Conservation (phyloP, 2,888 invertebrate species). For the Ephialtes manifestator region DNA sequence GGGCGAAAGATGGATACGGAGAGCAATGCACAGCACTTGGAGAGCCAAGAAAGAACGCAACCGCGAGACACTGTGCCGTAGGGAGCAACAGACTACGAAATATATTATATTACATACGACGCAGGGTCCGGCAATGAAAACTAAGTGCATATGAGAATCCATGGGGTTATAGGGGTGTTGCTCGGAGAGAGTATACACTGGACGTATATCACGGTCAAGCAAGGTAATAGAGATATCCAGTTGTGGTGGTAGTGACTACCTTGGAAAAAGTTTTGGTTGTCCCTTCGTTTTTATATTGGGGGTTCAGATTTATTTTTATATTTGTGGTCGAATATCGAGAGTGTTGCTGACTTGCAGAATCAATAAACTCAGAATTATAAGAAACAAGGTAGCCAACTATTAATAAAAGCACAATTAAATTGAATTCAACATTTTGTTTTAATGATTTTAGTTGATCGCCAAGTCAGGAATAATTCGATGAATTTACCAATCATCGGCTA, state of each 20-base stretch:
- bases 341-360: not conserved
- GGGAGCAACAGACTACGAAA: slow-evolving; percentile 84
- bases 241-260: slow-evolving; percentile 29
- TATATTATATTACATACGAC: slow-evolving; percentile 84
- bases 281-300: slow-evolving; percentile 23
- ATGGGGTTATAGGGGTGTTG: slow-evolving; percentile 78
- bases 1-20: slow-evolving; percentile 24
- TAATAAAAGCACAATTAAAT: too few species aligned
- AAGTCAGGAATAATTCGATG: too few species aligned
- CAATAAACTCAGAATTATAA: not conserved
- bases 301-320: slow-evolving; percentile 7
- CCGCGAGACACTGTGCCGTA: slow-evolving; percentile 78
- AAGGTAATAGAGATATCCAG: slow-evolving; percentile 67
- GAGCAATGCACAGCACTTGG: slow-evolving; percentile 60
- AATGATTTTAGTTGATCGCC: too few species aligned
- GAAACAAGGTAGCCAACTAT: too few species aligned
- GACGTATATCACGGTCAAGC: slow-evolving; percentile 73
- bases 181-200: slow-evolving; percentile 57
- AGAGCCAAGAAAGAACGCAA: slow-evolving; percentile 75
- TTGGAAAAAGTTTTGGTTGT: slow-evolving; percentile 56
- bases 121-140: slow-evolving; percentile 84
- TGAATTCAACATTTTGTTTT: too few species aligned
- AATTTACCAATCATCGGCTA: too few species aligned
- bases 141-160: slow-evolving; percentile 86
- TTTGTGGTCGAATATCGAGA: slow-evolving; percentile 19